A percentile compares a stretch with the other conserved stretches of the same genome.
Conservation (phyloP, 2,113 vertebrate genomes). For the Galemys pyrenaicus region DNA sequence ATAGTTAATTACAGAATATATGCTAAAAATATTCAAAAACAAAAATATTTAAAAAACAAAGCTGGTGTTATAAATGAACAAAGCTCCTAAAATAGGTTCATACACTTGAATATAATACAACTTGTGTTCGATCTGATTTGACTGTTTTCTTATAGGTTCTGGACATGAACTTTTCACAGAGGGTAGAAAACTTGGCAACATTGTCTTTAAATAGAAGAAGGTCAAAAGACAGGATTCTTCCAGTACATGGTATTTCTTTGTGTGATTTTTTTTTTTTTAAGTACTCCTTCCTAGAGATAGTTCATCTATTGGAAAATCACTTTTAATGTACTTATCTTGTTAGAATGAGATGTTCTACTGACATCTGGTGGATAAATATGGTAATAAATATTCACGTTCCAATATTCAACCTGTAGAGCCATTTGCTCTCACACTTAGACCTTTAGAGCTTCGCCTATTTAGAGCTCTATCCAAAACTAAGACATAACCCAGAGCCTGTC, state of each 20-base stretch:
- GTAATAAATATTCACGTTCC: neutral
- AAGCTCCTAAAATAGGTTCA: neutral
- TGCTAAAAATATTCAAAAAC: neutral
- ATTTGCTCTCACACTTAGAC: neutral
- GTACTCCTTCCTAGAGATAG: neutral
- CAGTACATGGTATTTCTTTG: neutral
- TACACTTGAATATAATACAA: neutral
- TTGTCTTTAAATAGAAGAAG: neutral
- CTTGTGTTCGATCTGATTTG: neutral
- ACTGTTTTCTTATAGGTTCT: neutral
- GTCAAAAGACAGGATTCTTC: neutral
- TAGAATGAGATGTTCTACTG: slow-evolving; percentile 67
- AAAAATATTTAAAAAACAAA: too few species aligned
- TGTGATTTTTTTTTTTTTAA: slow-evolving; percentile 12
- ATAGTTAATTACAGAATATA: neutral
- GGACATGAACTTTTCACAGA: neutral
- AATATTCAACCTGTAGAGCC: neutral
- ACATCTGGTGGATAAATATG: slow-evolving; percentile 70
- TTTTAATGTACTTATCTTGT: neutral
- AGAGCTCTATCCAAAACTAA: neutral
- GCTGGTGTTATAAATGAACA: neutral
- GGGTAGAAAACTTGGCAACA: neutral
- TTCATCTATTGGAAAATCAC: slow-evolving; percentile 28
- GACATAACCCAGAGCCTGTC: neutral
- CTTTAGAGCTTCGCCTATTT: neutral